phyloP scores from a whole-genome alignment of 2,888 invertebrate species.

The Monopis laevigella region DNA sequence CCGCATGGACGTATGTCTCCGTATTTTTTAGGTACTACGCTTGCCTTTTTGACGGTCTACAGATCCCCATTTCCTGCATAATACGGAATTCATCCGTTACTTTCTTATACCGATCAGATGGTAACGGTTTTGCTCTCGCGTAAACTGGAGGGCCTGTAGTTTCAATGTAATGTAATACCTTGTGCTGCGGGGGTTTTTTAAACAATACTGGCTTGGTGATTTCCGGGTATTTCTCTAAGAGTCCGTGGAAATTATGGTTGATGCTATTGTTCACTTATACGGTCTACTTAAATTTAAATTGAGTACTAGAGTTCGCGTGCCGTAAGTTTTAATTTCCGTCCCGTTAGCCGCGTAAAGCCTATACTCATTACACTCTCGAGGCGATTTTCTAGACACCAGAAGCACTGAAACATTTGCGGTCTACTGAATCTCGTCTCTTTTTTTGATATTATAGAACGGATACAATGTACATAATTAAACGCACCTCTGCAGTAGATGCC shows the following conservation, averaged over 20 bases:
- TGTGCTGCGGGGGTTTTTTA: no score
- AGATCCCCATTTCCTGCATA: constrained; percentile 35
- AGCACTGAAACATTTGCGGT: constrained; percentile 17
- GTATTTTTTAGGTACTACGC: constrained; percentile 23
- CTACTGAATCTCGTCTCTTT: no score
- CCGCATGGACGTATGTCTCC: constrained; percentile 26
- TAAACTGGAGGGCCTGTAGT: no score
- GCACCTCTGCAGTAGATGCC: no score
- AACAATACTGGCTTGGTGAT: no score
- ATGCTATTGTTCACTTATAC: constrained; percentile 15
- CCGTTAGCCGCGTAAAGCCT: constrained; percentile 23
- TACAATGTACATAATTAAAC: no score
- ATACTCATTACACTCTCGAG: constrained; percentile 12
- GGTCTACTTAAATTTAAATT: constrained; percentile 17
- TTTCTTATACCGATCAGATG: constrained; percentile 26
- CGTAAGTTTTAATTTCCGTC: constrained; percentile 18
- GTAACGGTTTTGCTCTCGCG: no score
- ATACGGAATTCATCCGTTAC: constrained; percentile 28
- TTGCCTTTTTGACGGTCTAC: constrained; percentile 35
- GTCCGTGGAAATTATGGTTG: no score
- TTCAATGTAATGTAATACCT: no score
- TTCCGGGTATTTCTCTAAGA: no score
- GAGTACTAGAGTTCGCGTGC: constrained; percentile 13
- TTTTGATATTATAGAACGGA: no score
- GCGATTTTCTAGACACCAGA: constrained; percentile 9